Base-by-base conservation (phyloP, 2,113 vertebrate genomes). In the Gasterosteus aculeatus region DNA sequence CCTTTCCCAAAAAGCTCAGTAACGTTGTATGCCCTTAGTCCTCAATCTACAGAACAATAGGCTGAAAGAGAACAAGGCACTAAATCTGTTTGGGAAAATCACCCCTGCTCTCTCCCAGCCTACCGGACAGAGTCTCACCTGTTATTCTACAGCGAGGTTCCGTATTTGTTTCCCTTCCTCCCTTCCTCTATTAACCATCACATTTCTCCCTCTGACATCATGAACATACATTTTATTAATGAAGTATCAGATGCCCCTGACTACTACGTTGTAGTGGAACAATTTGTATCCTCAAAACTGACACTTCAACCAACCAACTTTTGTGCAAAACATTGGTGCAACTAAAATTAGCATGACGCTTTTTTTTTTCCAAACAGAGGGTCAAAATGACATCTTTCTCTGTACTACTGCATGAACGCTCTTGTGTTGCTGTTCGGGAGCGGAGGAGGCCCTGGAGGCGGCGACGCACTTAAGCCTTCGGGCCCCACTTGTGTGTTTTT, bases 31-130 rank as follows among this genome's bases (percentile, higher is more conserved):
- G 83, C 29, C 59, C 61, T 79, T 14, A 60, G 61, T 64, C 39
- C 74, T 71, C 61, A 58, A 78, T 47, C 46, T 42, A 31, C 44
- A 44, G 47, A 81, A 88, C 83, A 86, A 84, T 70, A 69, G 76
- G 46, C 65, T 70, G 62, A 80, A 84, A 78, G 68, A 78, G 80
- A 88, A 75, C 80, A 86, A 72, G 82, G 79, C 46, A 75, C 77
- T 79, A 75, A 89, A 86, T 87, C 87, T 79, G 79, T 89, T 86
- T 86, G 87, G 83, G 83, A 86, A 90, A 86, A 74, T 87, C 81
- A 81, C 83, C 81, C 72, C 51, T 87, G 83, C 84, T 77, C 85
- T 83, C 68, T 86, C 84, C 84, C 81, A 88, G 72, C 82, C 66
- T 57, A 44, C 60, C 3, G 7, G 44, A 64, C 58, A 77, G 54